Conservation (phyloP, 2,797 vertebrate species). For the Holocentrus rufus region DNA sequence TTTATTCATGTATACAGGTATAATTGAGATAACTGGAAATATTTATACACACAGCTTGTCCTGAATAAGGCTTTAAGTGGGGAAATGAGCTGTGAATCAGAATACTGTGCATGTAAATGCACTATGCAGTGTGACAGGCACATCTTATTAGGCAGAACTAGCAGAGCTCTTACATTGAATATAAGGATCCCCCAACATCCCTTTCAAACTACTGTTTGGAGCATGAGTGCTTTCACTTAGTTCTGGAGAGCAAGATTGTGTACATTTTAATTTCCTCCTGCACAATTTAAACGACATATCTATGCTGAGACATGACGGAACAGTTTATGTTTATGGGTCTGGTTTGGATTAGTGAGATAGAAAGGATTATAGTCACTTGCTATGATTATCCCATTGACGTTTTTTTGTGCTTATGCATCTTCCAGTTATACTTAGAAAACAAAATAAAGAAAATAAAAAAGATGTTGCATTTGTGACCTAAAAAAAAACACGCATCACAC, state of each 20-base stretch:
- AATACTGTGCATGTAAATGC: background rate
- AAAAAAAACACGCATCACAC: background rate
- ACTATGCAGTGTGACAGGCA: slow-evolving; percentile 3
- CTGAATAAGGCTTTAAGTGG: background rate
- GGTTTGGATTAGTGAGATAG: too few relatives aligned
- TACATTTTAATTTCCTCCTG: background rate
- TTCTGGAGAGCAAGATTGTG: too few relatives aligned
- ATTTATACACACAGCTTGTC: background rate
- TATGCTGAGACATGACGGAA: background rate
- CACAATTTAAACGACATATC: background rate
- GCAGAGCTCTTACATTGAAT: background rate
- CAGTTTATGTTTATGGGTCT: background rate
- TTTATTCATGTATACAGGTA: background rate
- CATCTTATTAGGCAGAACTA: background rate
- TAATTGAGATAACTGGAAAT: background rate
- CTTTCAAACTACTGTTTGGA: background rate
- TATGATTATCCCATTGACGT: background rate
- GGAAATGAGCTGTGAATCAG: background rate
- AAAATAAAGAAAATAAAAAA: background rate
- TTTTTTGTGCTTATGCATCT: background rate
- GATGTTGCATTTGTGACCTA: background rate
- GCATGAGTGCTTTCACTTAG: background rate
- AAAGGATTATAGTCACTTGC: background rate
- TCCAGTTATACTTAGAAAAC: too few relatives aligned
- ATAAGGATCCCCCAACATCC: background rate